A percentile compares a stretch with the other conserved stretches of the same genome.
phyloP scores from a whole-genome alignment of 2,113 vertebrate genomes.

The Herpetotheres cachinnans region DNA sequence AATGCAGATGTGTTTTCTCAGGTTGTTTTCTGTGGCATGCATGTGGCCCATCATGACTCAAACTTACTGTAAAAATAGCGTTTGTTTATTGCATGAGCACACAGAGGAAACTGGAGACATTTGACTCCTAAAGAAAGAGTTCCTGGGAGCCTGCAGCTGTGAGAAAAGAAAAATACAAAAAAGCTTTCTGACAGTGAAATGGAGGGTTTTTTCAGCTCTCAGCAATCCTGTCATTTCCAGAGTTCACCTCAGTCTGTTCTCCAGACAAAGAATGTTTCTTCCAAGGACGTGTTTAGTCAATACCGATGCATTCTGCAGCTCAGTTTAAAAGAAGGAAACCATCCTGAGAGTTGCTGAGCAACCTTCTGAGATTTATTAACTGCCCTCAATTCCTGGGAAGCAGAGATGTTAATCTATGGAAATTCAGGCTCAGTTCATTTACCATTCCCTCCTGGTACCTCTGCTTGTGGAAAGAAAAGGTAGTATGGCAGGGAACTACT shows the following conservation, averaged over 20 bases:
- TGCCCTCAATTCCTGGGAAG: neutral
- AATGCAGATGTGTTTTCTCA: neutral
- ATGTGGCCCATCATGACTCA: neutral
- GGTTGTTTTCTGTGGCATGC: neutral
- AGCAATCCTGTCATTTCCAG: neutral
- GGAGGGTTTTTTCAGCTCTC: neutral
- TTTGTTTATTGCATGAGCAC: neutral
- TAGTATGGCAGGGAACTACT: neutral
- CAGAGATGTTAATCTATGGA: neutral
- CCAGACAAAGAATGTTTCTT: neutral
- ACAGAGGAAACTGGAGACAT: neutral
- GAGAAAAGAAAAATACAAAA: neutral
- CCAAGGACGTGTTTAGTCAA: neutral
- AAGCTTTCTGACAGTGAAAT: neutral
- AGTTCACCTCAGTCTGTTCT: neutral
- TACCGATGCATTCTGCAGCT: neutral
- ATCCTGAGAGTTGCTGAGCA: slow-evolving; percentile 6
- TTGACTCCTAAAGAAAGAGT: neutral
- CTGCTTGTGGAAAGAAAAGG: neutral
- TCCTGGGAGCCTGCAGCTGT: neutral
- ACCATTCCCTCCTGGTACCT: neutral
- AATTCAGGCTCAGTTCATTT: neutral
- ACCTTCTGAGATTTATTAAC: neutral
- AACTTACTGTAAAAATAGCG: neutral
- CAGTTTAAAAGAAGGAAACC: neutral